Percentiles rank a stretch among this genome's conserved stretches.
Evolutionary conservation across 2,113 vertebrate genomes (phyloP).

Genomic region (Vulpes vulpes): DNA sequence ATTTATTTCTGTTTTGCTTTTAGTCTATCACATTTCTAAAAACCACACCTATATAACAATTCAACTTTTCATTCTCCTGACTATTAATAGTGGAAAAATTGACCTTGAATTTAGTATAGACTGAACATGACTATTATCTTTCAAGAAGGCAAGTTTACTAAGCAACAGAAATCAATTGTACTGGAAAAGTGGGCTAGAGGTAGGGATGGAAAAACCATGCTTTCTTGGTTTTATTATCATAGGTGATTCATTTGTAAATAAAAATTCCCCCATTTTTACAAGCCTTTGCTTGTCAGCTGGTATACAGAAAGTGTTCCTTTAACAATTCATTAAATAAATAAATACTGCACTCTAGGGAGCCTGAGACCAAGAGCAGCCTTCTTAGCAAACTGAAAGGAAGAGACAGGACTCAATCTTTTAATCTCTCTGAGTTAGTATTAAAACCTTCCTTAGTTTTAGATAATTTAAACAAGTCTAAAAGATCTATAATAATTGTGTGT

Average conservation of each 20-base stretch:
- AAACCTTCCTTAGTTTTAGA: constrained; percentile 1
- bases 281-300: neutral
- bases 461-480: constrained; percentile 25
- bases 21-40: neutral
- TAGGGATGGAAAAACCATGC: neutral
- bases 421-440: constrained; percentile 35
- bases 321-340: constrained; percentile 18
- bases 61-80: neutral
- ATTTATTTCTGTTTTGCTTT: neutral
- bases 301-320: neutral
- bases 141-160: constrained; percentile 42
- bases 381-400: constrained; percentile 2
- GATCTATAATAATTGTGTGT: neutral
- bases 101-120: constrained; percentile 41
- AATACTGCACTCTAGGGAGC: neutral
- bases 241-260: constrained; percentile 15
- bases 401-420: neutral
- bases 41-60: neutral
- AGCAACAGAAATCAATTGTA: constrained; percentile 26
- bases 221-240: constrained; percentile 50
- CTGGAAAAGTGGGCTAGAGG: neutral
- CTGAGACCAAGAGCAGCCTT: neutral
- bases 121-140: neutral
- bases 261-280: constrained; percentile 7
- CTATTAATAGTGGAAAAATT: constrained; percentile 51